Evolutionary conservation across 2,888 invertebrate genomes (phyloP).

Genomic region (Leucozona laternaria): DNA sequence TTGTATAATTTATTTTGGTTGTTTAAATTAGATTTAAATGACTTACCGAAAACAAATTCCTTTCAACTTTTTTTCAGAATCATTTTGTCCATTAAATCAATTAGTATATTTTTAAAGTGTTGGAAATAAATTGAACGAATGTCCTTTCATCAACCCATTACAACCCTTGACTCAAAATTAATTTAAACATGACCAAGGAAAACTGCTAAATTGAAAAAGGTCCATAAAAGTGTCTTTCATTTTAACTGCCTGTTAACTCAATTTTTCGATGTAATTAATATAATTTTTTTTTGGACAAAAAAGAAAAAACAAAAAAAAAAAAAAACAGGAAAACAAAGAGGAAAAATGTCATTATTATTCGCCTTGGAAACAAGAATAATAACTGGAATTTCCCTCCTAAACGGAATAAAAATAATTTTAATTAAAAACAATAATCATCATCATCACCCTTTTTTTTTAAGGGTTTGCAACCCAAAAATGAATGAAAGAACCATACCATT

Average conservation of each 20-base stretch:
- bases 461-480: neutral
- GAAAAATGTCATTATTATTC: neutral
- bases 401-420: conserved; percentile 9
- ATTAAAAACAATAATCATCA: conserved; percentile 24
- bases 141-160: neutral
- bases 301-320: neutral
- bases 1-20: too few relatives aligned
- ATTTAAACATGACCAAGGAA: neutral
- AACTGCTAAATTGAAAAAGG: neutral
- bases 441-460: neutral
- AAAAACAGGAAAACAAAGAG: neutral
- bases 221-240: neutral
- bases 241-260: neutral
- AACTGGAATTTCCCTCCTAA: neutral
- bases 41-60: too few relatives aligned
- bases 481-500: neutral
- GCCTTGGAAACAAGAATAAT: neutral
- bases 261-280: neutral
- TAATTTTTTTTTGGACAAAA: neutral
- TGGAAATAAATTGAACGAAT: neutral
- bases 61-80: neutral
- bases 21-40: too few relatives aligned
- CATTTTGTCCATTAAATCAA: neutral
- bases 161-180: neutral
- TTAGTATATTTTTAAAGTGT: neutral